Conservation (phyloP, 2,797 vertebrate species). For the Capromys pilorides region DNA sequence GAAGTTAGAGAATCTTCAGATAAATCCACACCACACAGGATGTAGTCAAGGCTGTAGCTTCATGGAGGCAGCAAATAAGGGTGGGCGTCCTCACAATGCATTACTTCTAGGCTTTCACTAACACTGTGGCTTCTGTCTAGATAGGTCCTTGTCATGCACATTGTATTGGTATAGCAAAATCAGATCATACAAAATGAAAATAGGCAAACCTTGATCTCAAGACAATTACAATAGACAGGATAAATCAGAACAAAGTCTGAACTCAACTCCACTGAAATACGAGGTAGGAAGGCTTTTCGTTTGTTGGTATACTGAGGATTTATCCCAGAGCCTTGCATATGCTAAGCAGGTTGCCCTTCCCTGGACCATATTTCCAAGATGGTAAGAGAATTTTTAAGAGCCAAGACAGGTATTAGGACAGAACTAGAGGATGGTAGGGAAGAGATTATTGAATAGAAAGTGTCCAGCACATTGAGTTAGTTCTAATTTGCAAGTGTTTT, state of each 20-base stretch:
- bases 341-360: not conserved
- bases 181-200: not conserved
- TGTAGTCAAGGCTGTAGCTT: not conserved
- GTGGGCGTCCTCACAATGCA: not conserved
- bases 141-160: not conserved
- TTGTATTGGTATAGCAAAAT: not conserved
- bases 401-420: not conserved
- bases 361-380: not conserved
- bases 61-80: not conserved
- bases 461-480: not conserved
- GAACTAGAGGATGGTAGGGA: not conserved
- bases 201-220: not conserved
- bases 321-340: not conserved
- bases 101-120: not conserved
- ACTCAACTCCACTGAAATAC: not conserved
- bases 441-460: not conserved
- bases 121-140: not conserved
- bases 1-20: not conserved
- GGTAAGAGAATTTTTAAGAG: not conserved
- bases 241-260: not conserved
- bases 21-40: not conserved
- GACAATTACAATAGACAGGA: not conserved
- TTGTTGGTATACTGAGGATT: not conserved
- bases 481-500: not conserved
- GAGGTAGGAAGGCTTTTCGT: not conserved